Evolutionary conservation across 2,797 vertebrate species (phyloP).

Genomic region (Periparus ater): DNA sequence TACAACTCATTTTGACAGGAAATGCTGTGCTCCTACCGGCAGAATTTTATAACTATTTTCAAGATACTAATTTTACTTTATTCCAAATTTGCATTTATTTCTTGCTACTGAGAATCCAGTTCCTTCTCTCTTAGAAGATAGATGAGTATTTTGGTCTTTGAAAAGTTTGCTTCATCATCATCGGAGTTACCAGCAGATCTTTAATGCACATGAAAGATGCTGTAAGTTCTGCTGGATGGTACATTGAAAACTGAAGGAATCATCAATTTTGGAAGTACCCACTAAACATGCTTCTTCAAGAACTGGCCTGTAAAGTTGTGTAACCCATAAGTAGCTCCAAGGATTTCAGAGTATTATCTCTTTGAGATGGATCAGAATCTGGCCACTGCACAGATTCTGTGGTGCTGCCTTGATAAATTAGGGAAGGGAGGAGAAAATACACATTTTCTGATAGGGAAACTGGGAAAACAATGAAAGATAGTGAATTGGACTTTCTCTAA

Average conservation of each 20-base stretch:
- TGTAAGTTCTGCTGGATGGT: not conserved
- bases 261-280: not conserved
- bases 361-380: not conserved
- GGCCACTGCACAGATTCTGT: not conserved
- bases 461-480: not conserved
- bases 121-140: not conserved
- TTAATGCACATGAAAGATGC: not conserved
- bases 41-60: not conserved
- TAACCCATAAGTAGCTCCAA: not conserved
- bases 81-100: not conserved
- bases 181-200: not conserved
- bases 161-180: not conserved
- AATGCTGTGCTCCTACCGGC: not conserved
- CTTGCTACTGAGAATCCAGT: not conserved
- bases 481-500: not conserved
- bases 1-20: not conserved
- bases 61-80: not conserved
- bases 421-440: not conserved
- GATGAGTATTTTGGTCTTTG: not conserved
- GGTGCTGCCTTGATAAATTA: not conserved
- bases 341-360: not conserved
- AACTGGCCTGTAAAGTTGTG: not conserved
- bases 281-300: not conserved
- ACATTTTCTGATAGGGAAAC: not conserved
- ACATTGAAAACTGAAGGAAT: not conserved